Conservation (phyloP, 1,140 invertebrate species). For the Drosophila ercepeae region DNA sequence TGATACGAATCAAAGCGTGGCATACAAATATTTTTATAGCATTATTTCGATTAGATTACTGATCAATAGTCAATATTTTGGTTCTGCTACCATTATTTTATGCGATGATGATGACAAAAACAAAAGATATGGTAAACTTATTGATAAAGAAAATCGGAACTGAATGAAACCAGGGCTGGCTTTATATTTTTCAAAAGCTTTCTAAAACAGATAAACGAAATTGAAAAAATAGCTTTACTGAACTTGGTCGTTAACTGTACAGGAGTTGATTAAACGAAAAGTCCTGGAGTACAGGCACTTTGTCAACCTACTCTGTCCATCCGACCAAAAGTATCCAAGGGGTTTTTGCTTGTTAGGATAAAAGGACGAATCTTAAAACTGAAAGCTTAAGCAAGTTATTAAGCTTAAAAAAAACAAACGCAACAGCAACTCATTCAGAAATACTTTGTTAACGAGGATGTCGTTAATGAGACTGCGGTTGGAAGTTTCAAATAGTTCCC, state of each 20-base stretch:
- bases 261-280: conserved; percentile 6
- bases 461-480: conserved; percentile 47
- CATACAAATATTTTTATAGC: conserved; percentile 18
- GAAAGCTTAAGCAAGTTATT: conserved; percentile 45
- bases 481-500: conserved; percentile 32
- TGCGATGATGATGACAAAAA: background rate
- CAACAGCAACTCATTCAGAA: conserved; percentile 42
- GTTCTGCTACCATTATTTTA: background rate
- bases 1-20: conserved; percentile 20
- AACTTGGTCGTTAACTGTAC: too few relatives aligned
- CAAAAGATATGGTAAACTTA: background rate
- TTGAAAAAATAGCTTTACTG: too few relatives aligned
- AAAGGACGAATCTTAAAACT: conserved; percentile 25
- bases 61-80: conserved; percentile 16
- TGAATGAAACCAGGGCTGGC: background rate
- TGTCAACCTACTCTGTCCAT: conserved; percentile 17
- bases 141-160: background rate
- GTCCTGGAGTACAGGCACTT: conserved; percentile 9
- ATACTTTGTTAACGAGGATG: conserved; percentile 49
- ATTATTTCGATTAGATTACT: conserved; percentile 27
- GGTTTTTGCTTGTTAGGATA: conserved; percentile 5
- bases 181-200: background rate
- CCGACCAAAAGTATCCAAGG: conserved; percentile 17
- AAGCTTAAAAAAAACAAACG: conserved; percentile 37
- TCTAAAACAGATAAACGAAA: background rate